Evolutionary conservation across 2,797 vertebrate species (phyloP), one percentile per base, ranked within the genome.

Genomic region (Loris lydekkerianus): DNA sequence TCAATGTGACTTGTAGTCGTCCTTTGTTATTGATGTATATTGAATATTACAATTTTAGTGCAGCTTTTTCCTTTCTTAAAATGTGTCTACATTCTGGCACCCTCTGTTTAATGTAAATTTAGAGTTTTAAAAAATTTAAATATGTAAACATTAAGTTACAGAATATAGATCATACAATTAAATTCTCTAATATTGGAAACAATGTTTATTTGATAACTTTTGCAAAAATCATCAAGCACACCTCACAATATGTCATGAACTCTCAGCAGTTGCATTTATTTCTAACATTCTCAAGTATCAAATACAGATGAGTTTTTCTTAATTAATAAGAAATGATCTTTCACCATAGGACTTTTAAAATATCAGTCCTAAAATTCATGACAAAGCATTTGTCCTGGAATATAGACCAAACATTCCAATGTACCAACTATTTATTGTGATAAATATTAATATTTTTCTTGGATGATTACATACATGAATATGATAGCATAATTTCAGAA

Each of bases 311-410:
- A 83, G 5, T 31, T 73, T 67, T 53, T 93, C 2, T 21, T 80
- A 49, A 72, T 76, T 87, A 86, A 69, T 37, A 93, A 93, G 23
- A 91, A 96, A 91, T 77, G 18, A 13, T 21, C 77, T 89, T 61
- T 61, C 6, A 86, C 20, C 27, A 53, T 82, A 75, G 18, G 11
- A 63, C 58, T 92, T 93, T 14, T 31, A 61, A 7, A 82, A 18
- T 89, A 73, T 40, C 23, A 53, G 37, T 78, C 83, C 37, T 70
- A n/a, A 84, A 81, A 82, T 49, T 49, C 37, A 82, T 25, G 37
- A 7, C 1, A 86, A 89, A 78, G 13, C 49, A 93, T 61, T 91
- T 17, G 31, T 43, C 31, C 10, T 10, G 91, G 63, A 89, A 83
- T 89, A 82, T 43, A 58, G 25, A 29, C 21, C 11, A 88, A 85